phyloP scores from a whole-genome alignment of 2,113 vertebrate genomes.

The Stigmatopora nigra region DNA sequence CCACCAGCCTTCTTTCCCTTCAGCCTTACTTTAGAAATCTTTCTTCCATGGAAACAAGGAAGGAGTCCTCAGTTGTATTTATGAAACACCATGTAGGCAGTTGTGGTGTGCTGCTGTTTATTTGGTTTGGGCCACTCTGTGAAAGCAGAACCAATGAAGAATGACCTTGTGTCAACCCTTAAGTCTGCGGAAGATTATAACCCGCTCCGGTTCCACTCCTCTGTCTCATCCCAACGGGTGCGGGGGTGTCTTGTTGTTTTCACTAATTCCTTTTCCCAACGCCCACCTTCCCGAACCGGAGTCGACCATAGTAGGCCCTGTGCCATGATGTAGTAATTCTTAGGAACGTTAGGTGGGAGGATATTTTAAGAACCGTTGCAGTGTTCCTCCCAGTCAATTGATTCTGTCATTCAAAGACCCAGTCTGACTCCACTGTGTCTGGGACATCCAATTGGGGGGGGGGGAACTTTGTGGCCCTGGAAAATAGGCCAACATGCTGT shows the following conservation, averaged over 20 bases:
- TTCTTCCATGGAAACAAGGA: conserved; percentile 24
- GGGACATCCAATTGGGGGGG: conserved; percentile 71
- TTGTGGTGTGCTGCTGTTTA: conserved; percentile 55
- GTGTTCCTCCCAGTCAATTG: conserved; percentile 69
- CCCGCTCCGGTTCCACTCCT: conserved; percentile 36
- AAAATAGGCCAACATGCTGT: conserved; percentile 67
- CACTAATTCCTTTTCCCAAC: conserved; percentile 14
- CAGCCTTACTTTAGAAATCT: conserved; percentile 37
- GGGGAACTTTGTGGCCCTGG: conserved; percentile 45
- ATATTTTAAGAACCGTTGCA: conserved; percentile 63
- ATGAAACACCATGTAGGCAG: conserved; percentile 53
- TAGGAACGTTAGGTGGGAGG: conserved; percentile 67
- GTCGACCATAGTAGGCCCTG: conserved; percentile 28
- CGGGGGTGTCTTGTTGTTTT: conserved; percentile 29
- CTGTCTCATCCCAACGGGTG: conserved; percentile 26
- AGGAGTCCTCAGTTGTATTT: conserved; percentile 58
- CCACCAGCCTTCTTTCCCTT: conserved; percentile 37
- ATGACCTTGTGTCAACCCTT: conserved; percentile 61
- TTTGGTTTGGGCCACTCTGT: conserved; percentile 60
- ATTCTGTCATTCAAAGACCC: conserved; percentile 69
- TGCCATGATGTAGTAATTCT: conserved; percentile 70
- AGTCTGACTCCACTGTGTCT: conserved; percentile 72
- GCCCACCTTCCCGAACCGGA: background rate
- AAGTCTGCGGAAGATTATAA: conserved; percentile 32
- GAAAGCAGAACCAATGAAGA: conserved; percentile 55